Conservation (phyloP, 2,888 invertebrate species). For the Chirona hameri region DNA sequence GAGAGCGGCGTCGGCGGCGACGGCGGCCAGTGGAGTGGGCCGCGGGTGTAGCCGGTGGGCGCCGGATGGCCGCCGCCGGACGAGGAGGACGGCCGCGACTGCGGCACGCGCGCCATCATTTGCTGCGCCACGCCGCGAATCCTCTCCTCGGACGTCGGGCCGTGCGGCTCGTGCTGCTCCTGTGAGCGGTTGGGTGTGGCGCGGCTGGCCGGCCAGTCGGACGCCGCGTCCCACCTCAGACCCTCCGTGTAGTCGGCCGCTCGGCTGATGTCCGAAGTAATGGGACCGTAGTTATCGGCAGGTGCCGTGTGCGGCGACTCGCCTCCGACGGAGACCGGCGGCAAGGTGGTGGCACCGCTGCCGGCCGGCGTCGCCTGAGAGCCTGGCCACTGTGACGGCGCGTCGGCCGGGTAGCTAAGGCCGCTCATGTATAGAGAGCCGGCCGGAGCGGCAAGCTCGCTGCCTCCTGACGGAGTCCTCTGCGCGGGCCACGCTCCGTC, state of each 20-base stretch:
- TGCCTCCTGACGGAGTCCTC: not conserved
- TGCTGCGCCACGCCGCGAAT: slow-evolving; percentile 1
- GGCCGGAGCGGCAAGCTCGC: not conserved
- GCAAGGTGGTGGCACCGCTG: not conserved
- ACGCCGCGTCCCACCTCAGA: not conserved
- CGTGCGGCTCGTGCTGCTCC: not conserved
- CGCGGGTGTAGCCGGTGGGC: not conserved
- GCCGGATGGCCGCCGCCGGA: not conserved
- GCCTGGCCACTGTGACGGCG: not conserved
- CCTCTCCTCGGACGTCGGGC: not conserved
- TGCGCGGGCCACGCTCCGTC: not conserved
- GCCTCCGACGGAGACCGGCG: not conserved
- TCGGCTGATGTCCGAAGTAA: not conserved
- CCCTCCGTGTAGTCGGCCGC: not conserved
- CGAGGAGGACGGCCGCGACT: not conserved
- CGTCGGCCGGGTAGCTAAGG: not conserved
- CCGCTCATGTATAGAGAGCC: not conserved
- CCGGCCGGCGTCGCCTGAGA: not conserved
- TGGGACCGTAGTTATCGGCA: not conserved
- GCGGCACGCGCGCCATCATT: not conserved
- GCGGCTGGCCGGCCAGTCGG: not conserved
- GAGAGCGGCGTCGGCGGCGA: not conserved
- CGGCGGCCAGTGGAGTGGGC: not conserved
- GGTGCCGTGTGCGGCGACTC: not conserved
- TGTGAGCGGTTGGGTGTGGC: not conserved